phyloP scores from a whole-genome alignment of 1,140 invertebrate species.

The Goniozus legneri region DNA sequence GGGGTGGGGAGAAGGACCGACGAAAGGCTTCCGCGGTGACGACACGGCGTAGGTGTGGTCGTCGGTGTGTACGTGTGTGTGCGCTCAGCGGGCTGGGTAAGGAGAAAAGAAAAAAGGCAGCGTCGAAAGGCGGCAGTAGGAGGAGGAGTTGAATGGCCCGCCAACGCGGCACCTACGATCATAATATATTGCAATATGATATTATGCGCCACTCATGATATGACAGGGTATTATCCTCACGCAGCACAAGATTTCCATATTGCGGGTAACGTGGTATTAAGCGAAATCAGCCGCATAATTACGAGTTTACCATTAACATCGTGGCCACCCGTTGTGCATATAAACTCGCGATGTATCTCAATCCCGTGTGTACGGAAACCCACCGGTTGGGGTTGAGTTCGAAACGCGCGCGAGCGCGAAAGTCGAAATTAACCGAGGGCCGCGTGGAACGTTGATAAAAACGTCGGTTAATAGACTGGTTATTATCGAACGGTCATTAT shows the following conservation, averaged over 20 bases:
- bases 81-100: neutral
- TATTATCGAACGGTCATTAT: too few species aligned
- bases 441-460: too few species aligned
- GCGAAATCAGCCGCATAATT: slow-evolving; percentile 39
- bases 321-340: neutral
- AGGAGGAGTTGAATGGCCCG: slow-evolving; percentile 24
- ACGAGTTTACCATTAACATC: slow-evolving; percentile 31
- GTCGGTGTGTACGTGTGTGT: too few species aligned
- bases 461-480: too few species aligned
- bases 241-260: slow-evolving; percentile 44
- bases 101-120: neutral
- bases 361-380: too few species aligned
- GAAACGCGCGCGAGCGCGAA: neutral
- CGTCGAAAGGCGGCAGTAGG: neutral
- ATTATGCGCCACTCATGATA: slow-evolving; percentile 39
- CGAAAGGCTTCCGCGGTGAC: neutral
- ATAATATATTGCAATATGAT: slow-evolving; percentile 42
- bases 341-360: neutral
- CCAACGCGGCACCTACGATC: slow-evolving; percentile 24
- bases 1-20: too few species aligned
- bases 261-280: slow-evolving; percentile 39
- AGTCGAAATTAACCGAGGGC: too few species aligned
- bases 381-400: neutral
- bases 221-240: slow-evolving; percentile 49
- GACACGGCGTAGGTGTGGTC: too few species aligned